These are phyloP conservation scores for Toxonevra muliebris DNA, from an alignment of 2,888 invertebrate genomes.

Conservation along the genomic window DNA sequence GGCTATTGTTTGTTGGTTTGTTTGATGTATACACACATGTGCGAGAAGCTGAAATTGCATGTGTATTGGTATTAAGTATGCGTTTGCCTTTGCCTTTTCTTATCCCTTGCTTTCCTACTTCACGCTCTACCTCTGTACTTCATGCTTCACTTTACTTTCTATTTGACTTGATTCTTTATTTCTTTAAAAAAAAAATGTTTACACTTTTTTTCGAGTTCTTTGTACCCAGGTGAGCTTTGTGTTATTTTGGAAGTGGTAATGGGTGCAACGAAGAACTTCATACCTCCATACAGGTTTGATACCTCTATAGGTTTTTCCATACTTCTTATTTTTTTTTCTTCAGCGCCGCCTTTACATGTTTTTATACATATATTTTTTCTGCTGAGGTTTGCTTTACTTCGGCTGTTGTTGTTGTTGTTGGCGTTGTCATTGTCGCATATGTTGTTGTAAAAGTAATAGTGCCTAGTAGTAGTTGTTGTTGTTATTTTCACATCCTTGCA, in stretches of 20 bases:
- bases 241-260: no score
- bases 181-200: neutral
- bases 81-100: no score
- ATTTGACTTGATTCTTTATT: neutral
- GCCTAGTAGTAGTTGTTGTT: constrained; percentile 21
- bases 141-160: neutral
- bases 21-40: neutral
- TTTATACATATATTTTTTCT: neutral
- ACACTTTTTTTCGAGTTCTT: neutral
- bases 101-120: no score
- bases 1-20: neutral
- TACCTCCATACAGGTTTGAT: no score
- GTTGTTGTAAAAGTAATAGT: constrained; percentile 32
- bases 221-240: no score
- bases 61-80: no score
- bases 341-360: neutral
- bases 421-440: neutral
- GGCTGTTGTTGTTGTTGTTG: neutral
- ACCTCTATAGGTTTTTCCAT: no score
- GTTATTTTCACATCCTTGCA: constrained; percentile 35
- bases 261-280: no score
- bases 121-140: neutral
- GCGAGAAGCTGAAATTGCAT: neutral
- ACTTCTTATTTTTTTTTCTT: neutral
- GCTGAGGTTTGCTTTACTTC: neutral